Evolutionary conservation across 2,797 vertebrate species (phyloP).

Genomic region (Morus bassanus): DNA sequence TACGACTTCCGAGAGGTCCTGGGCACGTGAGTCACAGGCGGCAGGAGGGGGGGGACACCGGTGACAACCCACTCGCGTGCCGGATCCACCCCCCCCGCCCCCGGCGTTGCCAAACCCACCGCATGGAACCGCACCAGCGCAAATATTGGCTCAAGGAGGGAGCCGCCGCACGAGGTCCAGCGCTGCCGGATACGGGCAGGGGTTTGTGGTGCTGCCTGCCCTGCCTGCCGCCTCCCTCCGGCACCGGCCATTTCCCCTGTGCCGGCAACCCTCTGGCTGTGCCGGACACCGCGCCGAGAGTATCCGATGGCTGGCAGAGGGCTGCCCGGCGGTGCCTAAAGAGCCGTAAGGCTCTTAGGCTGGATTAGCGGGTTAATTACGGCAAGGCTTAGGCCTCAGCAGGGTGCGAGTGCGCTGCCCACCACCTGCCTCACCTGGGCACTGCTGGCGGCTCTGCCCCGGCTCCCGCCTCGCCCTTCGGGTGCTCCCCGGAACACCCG

Average conservation of each 20-base stretch:
- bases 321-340: background rate
- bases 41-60: background rate
- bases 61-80: background rate
- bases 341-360: conserved; percentile 29
- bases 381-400: background rate
- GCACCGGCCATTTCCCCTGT: background rate
- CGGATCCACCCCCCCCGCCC: background rate
- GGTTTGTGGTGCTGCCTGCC: background rate
- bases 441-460: background rate
- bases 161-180: background rate
- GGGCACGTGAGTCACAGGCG: conserved; percentile 76
- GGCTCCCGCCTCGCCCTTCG: background rate
- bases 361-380: conserved; percentile 60
- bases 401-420: accelerated
- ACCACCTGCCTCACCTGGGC: background rate
- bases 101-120: background rate
- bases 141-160: background rate
- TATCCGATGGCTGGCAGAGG: background rate
- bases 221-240: background rate
- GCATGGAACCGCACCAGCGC: background rate
- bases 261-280: background rate
- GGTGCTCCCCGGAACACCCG: too few relatives aligned
- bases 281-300: background rate
- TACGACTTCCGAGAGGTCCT: conserved; percentile 81
- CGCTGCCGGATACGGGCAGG: background rate